Evolutionary conservation across 2,113 vertebrate species (phyloP), one percentile per base, ranked within the genome.

Genomic region (Ancistrus triradiatus): DNA sequence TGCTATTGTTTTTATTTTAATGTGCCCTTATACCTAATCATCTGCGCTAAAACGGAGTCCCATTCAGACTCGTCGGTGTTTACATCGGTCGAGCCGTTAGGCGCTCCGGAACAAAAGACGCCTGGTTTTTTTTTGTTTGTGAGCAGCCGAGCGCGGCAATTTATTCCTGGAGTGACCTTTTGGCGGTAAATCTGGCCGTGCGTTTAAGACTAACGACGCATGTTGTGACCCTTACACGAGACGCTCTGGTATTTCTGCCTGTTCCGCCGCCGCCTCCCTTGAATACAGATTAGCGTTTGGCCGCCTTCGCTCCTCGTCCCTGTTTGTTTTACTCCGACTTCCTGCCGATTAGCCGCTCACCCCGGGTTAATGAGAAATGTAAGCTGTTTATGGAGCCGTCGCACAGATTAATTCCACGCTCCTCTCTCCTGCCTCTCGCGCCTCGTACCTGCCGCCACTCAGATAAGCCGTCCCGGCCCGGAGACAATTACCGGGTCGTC

Each of bases 291-390:
- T 15, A 68, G 40, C 37, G 21, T 9, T 17, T 25, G 13, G 13
- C 42, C 40, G 59, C 19, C 37, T 43, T 37, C 35, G 19, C 1
- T 47, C 55, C 1, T 47, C 55, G 66, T 37, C 56, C 40, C 59
- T 70, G 63, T 74, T 70, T 72, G 65, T 75, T 49, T 64, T 53
- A 46, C 68, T 57, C 47, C 60, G 58, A 27, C 58, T 61, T 64
- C 65, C 28, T 22, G 27, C 1, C 48, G 57, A 68, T 75, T 72
- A 65, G 44, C 47, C 51, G 60, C 56, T 68, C 73, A 72, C 65
- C 73, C 62, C 50, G 59, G 73, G 69, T 77, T 77, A 77, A 77
- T 74, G 74, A 74, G 68, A 67, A 72, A 65, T 68, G 64, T 64
- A 71, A 74, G 60, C 63, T 77, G 59, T 68, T 67, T 70, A 52